These are phyloP conservation scores for Mesoclemmys tuberculata DNA, from an alignment of 2,113 vertebrate genomes.

Conservation along the genomic window DNA sequence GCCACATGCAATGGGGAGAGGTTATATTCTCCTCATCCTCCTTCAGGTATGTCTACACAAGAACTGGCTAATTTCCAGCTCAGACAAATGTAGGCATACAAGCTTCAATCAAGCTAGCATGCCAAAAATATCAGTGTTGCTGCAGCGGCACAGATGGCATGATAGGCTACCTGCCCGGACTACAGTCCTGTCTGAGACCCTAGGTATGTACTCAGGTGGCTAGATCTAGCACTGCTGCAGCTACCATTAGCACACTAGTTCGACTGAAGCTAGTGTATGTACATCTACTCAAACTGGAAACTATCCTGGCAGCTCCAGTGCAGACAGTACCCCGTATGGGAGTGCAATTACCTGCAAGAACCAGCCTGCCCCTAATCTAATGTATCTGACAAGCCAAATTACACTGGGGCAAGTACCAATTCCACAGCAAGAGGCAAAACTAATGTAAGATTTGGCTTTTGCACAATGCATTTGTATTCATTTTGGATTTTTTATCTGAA, in stretches of 20 bases:
- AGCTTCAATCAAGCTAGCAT: not conserved
- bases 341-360: not conserved
- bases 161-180: not conserved
- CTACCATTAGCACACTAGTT: not conserved
- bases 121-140: not conserved
- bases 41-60: not conserved
- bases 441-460: not conserved
- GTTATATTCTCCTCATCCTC: not conserved
- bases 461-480: not conserved
- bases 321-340: not conserved
- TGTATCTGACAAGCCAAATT: not conserved
- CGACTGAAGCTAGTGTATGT: not conserved
- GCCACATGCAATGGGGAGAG: not conserved
- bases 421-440: not conserved
- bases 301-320: not conserved
- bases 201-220: not conserved
- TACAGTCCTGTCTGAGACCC: not conserved
- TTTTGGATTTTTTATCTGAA: not conserved
- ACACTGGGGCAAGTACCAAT: not conserved
- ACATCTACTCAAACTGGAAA: not conserved
- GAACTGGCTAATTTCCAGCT: not conserved
- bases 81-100: not conserved
- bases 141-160: not conserved
- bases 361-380: not conserved
- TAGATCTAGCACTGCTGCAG: not conserved